Base-by-base conservation (phyloP, 37 sponge, comb jelly and placozoan species). In the Oscarella lobularis region DNA sequence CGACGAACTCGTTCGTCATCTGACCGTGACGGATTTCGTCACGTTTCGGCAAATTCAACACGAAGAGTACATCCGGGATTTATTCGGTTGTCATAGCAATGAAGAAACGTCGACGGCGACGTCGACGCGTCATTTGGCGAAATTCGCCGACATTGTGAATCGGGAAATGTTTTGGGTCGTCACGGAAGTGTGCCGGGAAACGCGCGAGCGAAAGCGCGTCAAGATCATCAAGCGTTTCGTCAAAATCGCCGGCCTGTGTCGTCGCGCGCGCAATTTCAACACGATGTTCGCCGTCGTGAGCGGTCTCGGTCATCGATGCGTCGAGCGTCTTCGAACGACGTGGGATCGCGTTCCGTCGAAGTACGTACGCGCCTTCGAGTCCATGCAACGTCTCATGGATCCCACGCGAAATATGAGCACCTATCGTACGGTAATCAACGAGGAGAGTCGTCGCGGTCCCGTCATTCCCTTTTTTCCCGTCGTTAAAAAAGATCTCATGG, bases 401-500 rank as follows among this genome's bases (percentile, higher is more conserved):
- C 96, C 96, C 1, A 88, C 89, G 70, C 89, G 92, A 39, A 96
- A 96, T 84, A 96, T 96, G 96, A 84, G 83, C 74, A 84, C 85
- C 78, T 96, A 96, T 71, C 77, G 96, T 14, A 82, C 85, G 55
- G 84, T 96, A 20, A 76, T 93, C 68, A 27, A 48, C 20, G 60
- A 20, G 9, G 81, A 85, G 31, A 75, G 68, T 67, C 85, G 84
- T 9, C 33, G 75, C 0, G 82, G 86, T 60, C 96, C 96, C 30
- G 73, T 92, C 37, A 86, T 96, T 29, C 96, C 96, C 6, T 86
- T 96, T 81, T 96, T 96, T 78, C 96, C 96, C 40, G 89, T 96
- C 48, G 81, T 96, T 37, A 88, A 88, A 87, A 96, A 96, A 73
- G 96, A 96, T 76, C 88, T 96, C 0, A 92, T 91, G 6, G 88